A percentile compares a stretch with the other conserved stretches of the same genome.
Evolutionary conservation across 2,113 vertebrate genomes (phyloP).

Genomic region (Meleagris gallopavo): DNA sequence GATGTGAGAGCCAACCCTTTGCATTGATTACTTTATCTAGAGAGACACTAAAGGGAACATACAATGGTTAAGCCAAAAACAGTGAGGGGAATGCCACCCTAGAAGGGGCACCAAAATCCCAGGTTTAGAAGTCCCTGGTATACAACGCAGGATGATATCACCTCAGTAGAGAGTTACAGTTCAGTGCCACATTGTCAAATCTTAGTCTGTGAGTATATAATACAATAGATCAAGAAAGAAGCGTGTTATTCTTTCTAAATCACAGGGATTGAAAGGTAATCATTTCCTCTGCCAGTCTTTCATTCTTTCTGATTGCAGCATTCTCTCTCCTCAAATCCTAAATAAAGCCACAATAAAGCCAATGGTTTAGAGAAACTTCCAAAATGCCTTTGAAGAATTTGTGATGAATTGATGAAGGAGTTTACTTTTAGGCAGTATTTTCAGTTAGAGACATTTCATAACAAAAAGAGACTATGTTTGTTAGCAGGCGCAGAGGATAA

Average conservation of each 20-base stretch:
- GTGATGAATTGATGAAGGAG: constrained; percentile 21
- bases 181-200: constrained; percentile 19
- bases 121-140: not conserved
- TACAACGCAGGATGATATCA: not conserved
- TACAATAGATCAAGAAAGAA: constrained; percentile 29
- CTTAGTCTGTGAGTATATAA: constrained; percentile 21
- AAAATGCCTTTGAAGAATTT: constrained; percentile 46
- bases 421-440: constrained; percentile 24
- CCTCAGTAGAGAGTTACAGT: not conserved
- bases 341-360: constrained; percentile 42
- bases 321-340: constrained; percentile 43
- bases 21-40: constrained; percentile 8
- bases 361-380: constrained; percentile 35
- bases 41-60: not conserved
- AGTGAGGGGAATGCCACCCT: not conserved
- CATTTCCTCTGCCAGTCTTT: constrained; percentile 5
- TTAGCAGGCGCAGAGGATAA: constrained; percentile 36
- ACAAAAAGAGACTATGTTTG: not conserved
- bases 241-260: constrained; percentile 54
- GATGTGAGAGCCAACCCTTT: not conserved
- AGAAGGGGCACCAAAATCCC: not conserved
- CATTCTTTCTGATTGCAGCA: constrained; percentile 46
- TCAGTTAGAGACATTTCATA: constrained; percentile 28
- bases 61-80: not conserved
- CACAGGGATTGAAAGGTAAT: constrained; percentile 44